Evolutionary conservation across 37 sponge, comb jelly and placozoan genomes (phyloP), one percentile per base, ranked within the genome.

Genomic region (Crambe crambe): DNA sequence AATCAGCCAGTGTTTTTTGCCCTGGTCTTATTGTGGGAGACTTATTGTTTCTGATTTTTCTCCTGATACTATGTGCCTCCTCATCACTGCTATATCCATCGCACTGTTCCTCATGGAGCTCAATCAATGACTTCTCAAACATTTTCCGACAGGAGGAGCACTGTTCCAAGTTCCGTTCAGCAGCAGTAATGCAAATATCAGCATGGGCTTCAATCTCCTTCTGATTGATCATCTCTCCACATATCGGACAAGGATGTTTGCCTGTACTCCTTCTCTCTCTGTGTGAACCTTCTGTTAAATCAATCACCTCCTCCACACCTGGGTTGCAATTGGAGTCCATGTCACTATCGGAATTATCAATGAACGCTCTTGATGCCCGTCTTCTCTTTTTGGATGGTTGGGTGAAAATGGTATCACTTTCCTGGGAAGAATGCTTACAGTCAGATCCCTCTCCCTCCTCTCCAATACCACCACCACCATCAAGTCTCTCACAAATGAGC

Each of bases 181-280:
- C 23, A 22, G 35, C 63, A 15, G n/a, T 26, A 4, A 32, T 61
- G 40, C 79, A 78, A 26, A 25, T 2, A 1, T 65, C 79, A 29
- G 79, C 79, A 66, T 78, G 79, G 21, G 2, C 54, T 32, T 64
- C 68, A 43, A 78, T 66, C 44, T 30, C 25, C 3, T 42, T n/a
- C 32, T 30, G 26, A 64, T 30, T 18, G 37, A 66, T 65, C 47
- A 66, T 47, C 51, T 78, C 31, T 0, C 17, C 4, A 30, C 79
- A 78, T 22, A 78, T 6, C 22, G 79, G 79, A 75, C 76, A 75
- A 18, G 76, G 36, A 34, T 56, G 54, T 35, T 56, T 75, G 4
- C 44, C 73, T 42, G 18, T 30, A 12, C 10, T n/a, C n/a, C 39
- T 54, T 6, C 3, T 29, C 60, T n/a, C 20, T 23, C 34, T 57